A percentile compares a stretch with the other conserved stretches of the same genome.
Conservation (phyloP, 1,140 invertebrate species). For the Heterodera carotae region DNA sequence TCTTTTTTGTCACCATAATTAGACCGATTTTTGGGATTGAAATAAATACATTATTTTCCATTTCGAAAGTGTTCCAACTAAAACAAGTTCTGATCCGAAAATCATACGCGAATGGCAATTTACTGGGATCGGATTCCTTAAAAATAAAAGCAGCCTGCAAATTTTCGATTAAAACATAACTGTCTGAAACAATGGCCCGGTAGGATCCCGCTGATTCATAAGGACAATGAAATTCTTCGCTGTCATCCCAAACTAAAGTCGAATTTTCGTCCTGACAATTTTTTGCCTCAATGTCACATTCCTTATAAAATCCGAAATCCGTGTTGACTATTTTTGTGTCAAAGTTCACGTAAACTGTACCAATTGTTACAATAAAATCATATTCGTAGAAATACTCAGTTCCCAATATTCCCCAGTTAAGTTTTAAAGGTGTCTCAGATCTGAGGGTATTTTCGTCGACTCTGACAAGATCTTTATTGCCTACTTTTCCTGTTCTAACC, state of each 20-base stretch:
- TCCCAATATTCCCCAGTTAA: background rate
- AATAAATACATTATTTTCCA: too few relatives aligned
- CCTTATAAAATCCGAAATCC: too few relatives aligned
- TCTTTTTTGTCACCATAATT: background rate
- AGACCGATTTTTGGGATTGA: background rate
- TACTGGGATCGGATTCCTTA: too few relatives aligned
- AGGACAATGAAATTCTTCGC: background rate
- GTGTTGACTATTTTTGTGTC: slow-evolving; percentile 6
- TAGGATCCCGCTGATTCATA: too few relatives aligned
- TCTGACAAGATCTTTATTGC: background rate
- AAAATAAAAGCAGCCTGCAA: slow-evolving; percentile 2
- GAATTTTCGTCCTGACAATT: too few relatives aligned
- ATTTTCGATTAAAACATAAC: too few relatives aligned
- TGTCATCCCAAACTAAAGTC: slow-evolving; percentile 1
- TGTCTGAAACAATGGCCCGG: too few relatives aligned
- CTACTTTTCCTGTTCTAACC: background rate
- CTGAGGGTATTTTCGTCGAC: too few relatives aligned
- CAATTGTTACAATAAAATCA: background rate
- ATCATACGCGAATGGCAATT: too few relatives aligned
- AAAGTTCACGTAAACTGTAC: background rate
- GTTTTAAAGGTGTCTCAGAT: background rate
- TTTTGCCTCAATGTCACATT: background rate
- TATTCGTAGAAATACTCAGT: too few relatives aligned
- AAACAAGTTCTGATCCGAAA: background rate
- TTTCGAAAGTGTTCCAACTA: background rate